Conservation (phyloP, 2,113 vertebrate genomes). For the Campylomormyrus tamandua region DNA sequence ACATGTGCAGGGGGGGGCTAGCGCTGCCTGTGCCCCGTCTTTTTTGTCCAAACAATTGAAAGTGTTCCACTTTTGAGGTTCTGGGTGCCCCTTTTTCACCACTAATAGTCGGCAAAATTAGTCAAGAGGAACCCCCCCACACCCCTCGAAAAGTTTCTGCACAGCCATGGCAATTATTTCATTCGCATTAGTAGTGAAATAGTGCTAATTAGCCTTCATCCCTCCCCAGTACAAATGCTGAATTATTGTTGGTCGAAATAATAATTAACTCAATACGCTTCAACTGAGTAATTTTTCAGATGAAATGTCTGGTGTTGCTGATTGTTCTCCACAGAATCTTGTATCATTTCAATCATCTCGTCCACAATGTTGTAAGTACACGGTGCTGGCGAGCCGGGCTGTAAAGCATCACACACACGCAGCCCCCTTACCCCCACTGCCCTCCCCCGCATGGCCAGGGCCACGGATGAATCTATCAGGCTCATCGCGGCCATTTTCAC, state of each 20-base stretch:
- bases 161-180: background rate
- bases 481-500: background rate
- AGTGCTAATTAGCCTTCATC: background rate
- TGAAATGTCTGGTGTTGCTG: background rate
- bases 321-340: constrained; percentile 7
- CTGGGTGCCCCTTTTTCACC: background rate
- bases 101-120: background rate
- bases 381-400: background rate
- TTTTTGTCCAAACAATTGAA: background rate
- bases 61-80: background rate
- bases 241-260: background rate
- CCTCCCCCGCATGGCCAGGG: background rate
- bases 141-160: background rate
- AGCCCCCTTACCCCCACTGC: background rate
- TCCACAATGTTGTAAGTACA: background rate
- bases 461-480: background rate
- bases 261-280: constrained; percentile 20
- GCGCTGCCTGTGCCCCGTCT: background rate
- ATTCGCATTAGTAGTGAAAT: background rate
- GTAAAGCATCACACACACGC: background rate
- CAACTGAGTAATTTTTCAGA: constrained; percentile 24
- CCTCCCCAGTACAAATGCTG: background rate
- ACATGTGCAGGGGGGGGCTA: background rate
- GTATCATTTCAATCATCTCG: background rate
- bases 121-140: background rate